A percentile compares a stretch with the other conserved stretches of the same genome.
Evolutionary conservation across 2,113 vertebrate genomes (phyloP).

Genomic region (Callospermophilus lateralis): DNA sequence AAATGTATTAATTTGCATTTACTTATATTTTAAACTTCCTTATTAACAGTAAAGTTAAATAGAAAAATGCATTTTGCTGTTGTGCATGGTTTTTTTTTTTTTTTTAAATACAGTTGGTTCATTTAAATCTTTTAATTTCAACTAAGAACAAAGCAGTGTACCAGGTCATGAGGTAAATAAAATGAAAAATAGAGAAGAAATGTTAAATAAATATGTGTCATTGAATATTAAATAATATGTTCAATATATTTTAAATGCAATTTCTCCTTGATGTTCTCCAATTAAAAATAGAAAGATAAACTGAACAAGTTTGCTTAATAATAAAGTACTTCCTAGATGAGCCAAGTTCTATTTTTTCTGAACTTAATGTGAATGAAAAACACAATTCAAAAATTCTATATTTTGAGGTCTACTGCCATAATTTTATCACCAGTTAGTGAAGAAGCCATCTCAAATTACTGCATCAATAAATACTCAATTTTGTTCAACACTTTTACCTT

Average conservation of each 20-base stretch:
- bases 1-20: neutral
- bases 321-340: neutral
- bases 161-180: neutral
- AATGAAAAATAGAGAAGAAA: neutral
- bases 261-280: neutral
- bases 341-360: neutral
- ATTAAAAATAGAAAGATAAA: neutral
- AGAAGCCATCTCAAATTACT: conserved; percentile 1
- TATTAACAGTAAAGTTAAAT: neutral
- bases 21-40: conserved; percentile 31
- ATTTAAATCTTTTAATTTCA: conserved; percentile 28
- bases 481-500: neutral
- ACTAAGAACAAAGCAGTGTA: neutral
- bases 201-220: neutral
- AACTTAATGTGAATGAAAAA: neutral
- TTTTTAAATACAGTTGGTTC: neutral
- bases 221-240: neutral
- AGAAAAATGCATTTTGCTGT: neutral
- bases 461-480: neutral
- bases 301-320: neutral
- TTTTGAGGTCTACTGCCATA: neutral
- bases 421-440: neutral
- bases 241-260: neutral
- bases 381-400: neutral
- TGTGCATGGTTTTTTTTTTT: neutral